Conservation (phyloP, 2,113 vertebrate species). For the Apteryx owenii region DNA sequence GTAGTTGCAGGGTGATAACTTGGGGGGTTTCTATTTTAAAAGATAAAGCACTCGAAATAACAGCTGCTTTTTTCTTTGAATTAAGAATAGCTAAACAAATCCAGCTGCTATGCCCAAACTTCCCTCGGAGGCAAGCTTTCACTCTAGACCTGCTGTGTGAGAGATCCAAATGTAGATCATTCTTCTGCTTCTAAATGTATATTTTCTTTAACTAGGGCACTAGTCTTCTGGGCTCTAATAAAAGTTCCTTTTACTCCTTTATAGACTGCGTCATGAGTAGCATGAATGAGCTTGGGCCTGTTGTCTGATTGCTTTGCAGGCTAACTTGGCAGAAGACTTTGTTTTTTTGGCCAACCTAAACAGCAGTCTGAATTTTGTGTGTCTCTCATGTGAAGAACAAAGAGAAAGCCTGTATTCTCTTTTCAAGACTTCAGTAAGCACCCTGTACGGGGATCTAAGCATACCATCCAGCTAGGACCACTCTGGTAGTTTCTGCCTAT, state of each 20-base stretch:
- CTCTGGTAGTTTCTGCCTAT: background rate
- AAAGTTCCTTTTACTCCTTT: conserved; percentile 43
- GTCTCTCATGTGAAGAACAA: conserved; percentile 17
- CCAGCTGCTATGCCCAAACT: background rate
- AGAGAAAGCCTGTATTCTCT: conserved; percentile 12
- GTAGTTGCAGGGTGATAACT: background rate
- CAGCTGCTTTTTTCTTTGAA: conserved; percentile 19
- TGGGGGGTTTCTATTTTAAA: background rate
- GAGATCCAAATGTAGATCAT: background rate
- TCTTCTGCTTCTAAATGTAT: background rate
- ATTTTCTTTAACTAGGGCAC: conserved; percentile 41
- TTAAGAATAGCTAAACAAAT: background rate
- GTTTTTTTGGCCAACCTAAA: conserved; percentile 39
- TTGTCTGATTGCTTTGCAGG: background rate
- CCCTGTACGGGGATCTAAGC: background rate
- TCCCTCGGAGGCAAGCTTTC: background rate
- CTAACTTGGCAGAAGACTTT: conserved; percentile 23
- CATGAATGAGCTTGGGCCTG: conserved; percentile 2
- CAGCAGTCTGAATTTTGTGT: conserved; percentile 27
- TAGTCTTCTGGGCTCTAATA: background rate
- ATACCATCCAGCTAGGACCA: background rate
- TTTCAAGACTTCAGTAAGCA: background rate
- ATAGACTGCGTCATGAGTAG: background rate
- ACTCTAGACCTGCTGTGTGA: background rate
- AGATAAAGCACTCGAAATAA: background rate